Percentiles rank a stretch among this genome's conserved stretches.
Conservation (phyloP, 2,797 vertebrate genomes). For the Acanthiza pusilla region DNA sequence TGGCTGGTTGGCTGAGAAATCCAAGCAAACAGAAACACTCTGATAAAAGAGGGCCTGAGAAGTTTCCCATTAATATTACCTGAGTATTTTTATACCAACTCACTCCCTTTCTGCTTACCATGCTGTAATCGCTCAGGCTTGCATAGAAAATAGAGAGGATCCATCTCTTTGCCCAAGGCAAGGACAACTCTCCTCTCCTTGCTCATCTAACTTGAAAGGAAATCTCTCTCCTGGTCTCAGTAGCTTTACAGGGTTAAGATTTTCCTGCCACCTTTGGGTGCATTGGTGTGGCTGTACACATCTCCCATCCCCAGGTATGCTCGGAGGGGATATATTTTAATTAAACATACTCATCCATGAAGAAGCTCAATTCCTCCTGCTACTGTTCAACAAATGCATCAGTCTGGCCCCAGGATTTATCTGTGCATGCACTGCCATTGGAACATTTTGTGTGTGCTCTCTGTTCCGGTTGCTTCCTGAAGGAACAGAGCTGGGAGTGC, state of each 20-base stretch:
- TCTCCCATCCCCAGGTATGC: not conserved
- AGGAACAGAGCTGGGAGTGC: not conserved
- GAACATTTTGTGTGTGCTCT: not conserved
- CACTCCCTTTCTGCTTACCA: not conserved
- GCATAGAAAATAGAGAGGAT: not conserved
- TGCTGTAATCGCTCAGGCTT: not conserved
- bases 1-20: not conserved
- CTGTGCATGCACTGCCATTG: not conserved
- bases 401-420: not conserved
- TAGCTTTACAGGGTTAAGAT: not conserved
- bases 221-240: not conserved
- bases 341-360: not conserved
- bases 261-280: not conserved
- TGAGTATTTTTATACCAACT: not conserved
- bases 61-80: not conserved
- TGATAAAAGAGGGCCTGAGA: not conserved
- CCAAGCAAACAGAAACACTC: not conserved
- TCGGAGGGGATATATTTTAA: not conserved
- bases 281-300: not conserved
- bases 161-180: not conserved
- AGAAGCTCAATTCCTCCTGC: not conserved
- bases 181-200: not conserved
- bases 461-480: not conserved
- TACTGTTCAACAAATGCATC: not conserved
- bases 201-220: not conserved